Evolutionary conservation across 2,113 vertebrate species (phyloP).

Genomic region (Oenanthe melanoleuca): DNA sequence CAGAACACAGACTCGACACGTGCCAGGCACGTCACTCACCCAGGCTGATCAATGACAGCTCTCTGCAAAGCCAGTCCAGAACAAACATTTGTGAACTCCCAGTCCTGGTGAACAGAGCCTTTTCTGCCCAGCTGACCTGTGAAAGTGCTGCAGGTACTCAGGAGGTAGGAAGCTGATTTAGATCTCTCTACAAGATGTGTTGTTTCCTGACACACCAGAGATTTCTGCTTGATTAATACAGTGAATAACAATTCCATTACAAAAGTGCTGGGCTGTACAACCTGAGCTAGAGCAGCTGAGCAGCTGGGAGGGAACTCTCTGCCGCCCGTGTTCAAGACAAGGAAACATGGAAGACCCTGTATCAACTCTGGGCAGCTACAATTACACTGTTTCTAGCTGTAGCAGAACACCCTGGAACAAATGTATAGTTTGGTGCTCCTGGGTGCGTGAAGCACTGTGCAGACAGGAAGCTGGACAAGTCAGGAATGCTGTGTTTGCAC

Average conservation of each 20-base stretch:
- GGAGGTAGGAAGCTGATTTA: background rate
- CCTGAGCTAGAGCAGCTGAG: background rate
- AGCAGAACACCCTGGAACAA: background rate
- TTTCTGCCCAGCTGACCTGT: background rate
- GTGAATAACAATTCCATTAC: background rate
- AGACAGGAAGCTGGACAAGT: background rate
- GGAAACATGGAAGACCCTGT: background rate
- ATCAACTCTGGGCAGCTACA: background rate
- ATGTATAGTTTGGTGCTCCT: background rate
- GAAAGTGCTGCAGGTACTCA: background rate
- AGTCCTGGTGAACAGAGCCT: background rate
- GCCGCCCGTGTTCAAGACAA: background rate
- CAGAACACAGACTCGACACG: background rate
- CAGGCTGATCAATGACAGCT: background rate
- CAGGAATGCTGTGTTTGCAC: background rate
- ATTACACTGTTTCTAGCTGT: background rate
- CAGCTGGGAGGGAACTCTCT: background rate
- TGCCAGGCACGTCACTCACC: background rate
- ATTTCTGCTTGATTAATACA: background rate
- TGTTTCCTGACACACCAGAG: background rate
- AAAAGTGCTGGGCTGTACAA: rapidly evolving
- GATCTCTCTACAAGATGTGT: background rate
- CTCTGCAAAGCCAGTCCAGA: background rate
- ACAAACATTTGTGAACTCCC: background rate
- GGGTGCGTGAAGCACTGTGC: background rate